Evolutionary conservation across 2,888 invertebrate genomes (phyloP), one percentile per base, ranked within the genome.

Genomic region (Papilio elwesi): DNA sequence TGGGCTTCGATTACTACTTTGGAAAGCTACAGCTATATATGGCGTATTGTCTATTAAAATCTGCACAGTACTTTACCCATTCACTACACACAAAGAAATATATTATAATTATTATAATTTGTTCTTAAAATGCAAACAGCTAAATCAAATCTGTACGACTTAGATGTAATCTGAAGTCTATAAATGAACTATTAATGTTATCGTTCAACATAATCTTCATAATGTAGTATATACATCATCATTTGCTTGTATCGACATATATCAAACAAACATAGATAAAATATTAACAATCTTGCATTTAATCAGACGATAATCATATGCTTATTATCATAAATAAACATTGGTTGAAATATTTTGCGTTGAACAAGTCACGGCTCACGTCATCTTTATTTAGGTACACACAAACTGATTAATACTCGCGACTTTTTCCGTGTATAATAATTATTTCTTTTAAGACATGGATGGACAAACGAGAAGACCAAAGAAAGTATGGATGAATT

Each of bases 231-330:
- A 48, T n/a, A n/a, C n/a, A 43, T 9, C 4, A 43, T 43, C 12
- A 12, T 49, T 49, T 12, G 49, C 49, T 49, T 49, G n/a, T 52
- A 52, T 16, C 15, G 52, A 52, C 15, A 52, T 7, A 15, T 52
- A 7, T 15, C 6, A 52, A 6, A 52, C 15, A 13, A 49, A 5
- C n/a, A n/a, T n/a, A 5, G n/a, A n/a, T 52, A 70, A 26, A 26
- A 70, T 64, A 64, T 26, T 13, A 26, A 13, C 51, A n/a, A 55
- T 55, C 43, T 68, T 57, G 43, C 57, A 43, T 47, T 26, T 57
- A 68, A 68, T 12, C 36, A n/a, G 36, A 51, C 51, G 49, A 16
- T 65, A 65, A 65, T 65, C 65, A 16, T 51, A 53, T 67, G 66
- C 53, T 43, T 43, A 66, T 66, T 52, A 15, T 66, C 53, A 51